Percentiles rank a stretch among this genome's conserved stretches.
Conservation (phyloP, 1,140 invertebrate genomes). For the Bemisia tabaci region DNA sequence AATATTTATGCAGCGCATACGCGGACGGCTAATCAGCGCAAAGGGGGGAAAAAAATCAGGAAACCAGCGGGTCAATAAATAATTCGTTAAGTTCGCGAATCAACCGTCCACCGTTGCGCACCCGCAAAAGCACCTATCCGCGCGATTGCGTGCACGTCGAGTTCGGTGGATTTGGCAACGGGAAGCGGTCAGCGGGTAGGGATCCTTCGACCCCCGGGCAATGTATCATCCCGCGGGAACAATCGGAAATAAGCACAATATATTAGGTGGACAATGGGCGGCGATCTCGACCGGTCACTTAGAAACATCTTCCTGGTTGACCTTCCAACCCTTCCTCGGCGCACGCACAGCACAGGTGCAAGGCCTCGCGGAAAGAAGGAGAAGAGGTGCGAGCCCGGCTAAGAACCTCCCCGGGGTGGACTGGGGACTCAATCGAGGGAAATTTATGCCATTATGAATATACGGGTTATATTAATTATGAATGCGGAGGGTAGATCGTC, state of each 20-base stretch:
- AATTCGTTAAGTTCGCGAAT: neutral
- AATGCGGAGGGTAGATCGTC: neutral
- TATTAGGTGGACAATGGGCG: neutral
- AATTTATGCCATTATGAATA: neutral
- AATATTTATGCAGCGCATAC: neutral
- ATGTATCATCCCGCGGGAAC: neutral
- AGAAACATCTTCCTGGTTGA: neutral
- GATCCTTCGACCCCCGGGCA: neutral
- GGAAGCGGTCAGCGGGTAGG: too few relatives aligned
- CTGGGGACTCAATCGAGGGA: neutral
- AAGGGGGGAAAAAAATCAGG: too few relatives aligned
- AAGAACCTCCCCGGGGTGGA: neutral
- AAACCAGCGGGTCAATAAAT: neutral
- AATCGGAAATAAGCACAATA: neutral
- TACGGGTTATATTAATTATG: neutral
- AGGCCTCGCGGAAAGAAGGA: neutral
- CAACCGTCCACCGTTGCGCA: too few relatives aligned
- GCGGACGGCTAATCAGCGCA: too few relatives aligned
- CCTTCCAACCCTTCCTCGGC: neutral
- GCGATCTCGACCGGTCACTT: neutral
- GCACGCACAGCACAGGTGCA: neutral
- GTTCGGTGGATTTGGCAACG: too few relatives aligned
- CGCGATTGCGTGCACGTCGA: too few relatives aligned
- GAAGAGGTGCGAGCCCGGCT: neutral
- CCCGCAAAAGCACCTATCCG: too few relatives aligned